A percentile compares a stretch with the other conserved stretches of the same genome.
phyloP scores from a whole-genome alignment of 2,888 invertebrate species.

The Acanthosepion lycidas region DNA sequence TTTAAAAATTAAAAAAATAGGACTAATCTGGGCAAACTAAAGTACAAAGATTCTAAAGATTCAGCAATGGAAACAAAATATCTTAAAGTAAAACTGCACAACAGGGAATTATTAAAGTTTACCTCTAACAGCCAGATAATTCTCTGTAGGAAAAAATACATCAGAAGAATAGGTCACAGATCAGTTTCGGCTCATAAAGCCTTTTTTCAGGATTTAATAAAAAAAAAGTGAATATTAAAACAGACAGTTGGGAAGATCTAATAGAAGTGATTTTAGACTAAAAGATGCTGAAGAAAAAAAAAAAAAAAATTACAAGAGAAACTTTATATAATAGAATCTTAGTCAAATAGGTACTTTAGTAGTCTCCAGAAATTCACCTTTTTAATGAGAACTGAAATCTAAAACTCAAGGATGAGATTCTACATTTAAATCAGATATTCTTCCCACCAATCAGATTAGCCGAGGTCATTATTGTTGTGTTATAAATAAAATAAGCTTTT shows the following conservation, averaged over 20 bases:
- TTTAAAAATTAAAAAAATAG: not conserved
- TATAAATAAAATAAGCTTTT: too few relatives aligned
- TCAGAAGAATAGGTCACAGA: not conserved
- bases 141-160: constrained; percentile 45
- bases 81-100: not conserved
- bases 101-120: constrained; percentile 39
- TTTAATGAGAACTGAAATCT: too few relatives aligned
- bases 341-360: too few relatives aligned
- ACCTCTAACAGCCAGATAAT: constrained; percentile 46
- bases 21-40: not conserved
- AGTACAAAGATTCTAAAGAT: constrained; percentile 18
- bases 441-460: too few relatives aligned
- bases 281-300: not conserved
- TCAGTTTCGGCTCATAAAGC: not conserved
- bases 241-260: not conserved
- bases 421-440: too few relatives aligned
- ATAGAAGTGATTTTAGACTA: not conserved
- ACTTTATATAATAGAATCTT: too few relatives aligned
- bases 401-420: too few relatives aligned
- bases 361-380: too few relatives aligned
- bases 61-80: not conserved
- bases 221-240: not conserved
- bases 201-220: not conserved
- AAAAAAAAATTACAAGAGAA: not conserved
- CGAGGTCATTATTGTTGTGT: too few relatives aligned